Evolutionary conservation across 2,888 invertebrate species (phyloP).

Genomic region (Dasysyrphus albostriatus): DNA sequence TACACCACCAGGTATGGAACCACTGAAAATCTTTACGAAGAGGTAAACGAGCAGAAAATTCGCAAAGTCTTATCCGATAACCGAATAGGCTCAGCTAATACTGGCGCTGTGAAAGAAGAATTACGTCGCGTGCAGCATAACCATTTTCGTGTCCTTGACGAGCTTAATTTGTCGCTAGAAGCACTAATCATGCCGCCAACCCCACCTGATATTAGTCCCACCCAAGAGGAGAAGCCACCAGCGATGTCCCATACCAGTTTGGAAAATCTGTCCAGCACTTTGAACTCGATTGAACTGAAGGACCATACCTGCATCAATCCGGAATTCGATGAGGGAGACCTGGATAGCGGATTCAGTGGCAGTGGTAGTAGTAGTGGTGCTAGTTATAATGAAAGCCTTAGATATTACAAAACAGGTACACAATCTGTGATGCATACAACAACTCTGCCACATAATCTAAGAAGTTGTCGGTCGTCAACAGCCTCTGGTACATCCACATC

Average conservation of each 20-base stretch:
- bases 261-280: slow-evolving; percentile 82
- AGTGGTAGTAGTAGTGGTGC: slow-evolving; percentile 91
- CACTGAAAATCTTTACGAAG: slow-evolving; percentile 87
- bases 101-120: slow-evolving; percentile 92
- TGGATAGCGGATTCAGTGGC: slow-evolving; percentile 90
- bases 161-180: slow-evolving; percentile 94
- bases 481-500: slow-evolving; percentile 83
- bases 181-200: slow-evolving; percentile 94
- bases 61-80: slow-evolving; percentile 84
- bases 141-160: slow-evolving; percentile 92
- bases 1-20: slow-evolving; percentile 92
- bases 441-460: slow-evolving; percentile 82
- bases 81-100: slow-evolving; percentile 87
- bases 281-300: slow-evolving; percentile 83
- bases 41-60: slow-evolving; percentile 83
- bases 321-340: slow-evolving; percentile 85
- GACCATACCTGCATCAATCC: slow-evolving; percentile 84
- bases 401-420: slow-evolving; percentile 84
- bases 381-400: slow-evolving; percentile 90
- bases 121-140: slow-evolving; percentile 92
- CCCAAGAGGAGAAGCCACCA: slow-evolving; percentile 85
- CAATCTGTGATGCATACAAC: slow-evolving; percentile 78
- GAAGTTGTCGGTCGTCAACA: slow-evolving; percentile 83
- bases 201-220: slow-evolving; percentile 83
- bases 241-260: slow-evolving; percentile 82